These are phyloP conservation scores for Synergus itoensis DNA, from an alignment of 2,888 invertebrate genomes.

Conservation along the genomic window DNA sequence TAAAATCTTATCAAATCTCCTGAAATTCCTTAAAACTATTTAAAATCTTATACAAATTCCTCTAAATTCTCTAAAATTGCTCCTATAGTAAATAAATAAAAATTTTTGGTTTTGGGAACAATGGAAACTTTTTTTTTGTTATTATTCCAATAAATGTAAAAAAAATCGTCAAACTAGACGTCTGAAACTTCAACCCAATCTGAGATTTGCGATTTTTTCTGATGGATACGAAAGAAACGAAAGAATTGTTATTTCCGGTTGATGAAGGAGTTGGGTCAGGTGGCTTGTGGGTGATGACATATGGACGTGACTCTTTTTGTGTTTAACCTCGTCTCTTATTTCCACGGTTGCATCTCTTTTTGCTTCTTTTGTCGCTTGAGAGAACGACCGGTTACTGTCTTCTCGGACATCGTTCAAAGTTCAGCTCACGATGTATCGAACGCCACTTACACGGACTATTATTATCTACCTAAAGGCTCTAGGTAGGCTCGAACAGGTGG, in stretches of 20 bases:
- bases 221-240: not conserved
- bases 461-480: slow-evolving; percentile 54
- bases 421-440: slow-evolving; percentile 50
- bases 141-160: no score
- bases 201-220: not conserved
- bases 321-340: slow-evolving; percentile 33
- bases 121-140: no score
- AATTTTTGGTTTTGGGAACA: no score
- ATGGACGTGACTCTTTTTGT: slow-evolving; percentile 46
- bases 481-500: slow-evolving; percentile 53
- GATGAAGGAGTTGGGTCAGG: slow-evolving; percentile 48
- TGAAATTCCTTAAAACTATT: no score
- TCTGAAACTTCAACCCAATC: no score
- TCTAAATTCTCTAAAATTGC: no score
- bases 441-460: slow-evolving; percentile 61
- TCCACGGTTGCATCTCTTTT: slow-evolving; percentile 9
- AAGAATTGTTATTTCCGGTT: slow-evolving; percentile 55
- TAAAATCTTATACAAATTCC: no score
- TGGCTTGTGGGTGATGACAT: slow-evolving; percentile 55
- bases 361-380: slow-evolving; percentile 27
- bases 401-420: slow-evolving; percentile 50
- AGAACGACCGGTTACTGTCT: slow-evolving; percentile 31
- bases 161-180: no score
- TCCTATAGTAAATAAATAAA: no score
- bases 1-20: no score